These are phyloP conservation scores for Progne subis DNA, from an alignment of 2,113 vertebrate genomes.

Conservation along the genomic window DNA sequence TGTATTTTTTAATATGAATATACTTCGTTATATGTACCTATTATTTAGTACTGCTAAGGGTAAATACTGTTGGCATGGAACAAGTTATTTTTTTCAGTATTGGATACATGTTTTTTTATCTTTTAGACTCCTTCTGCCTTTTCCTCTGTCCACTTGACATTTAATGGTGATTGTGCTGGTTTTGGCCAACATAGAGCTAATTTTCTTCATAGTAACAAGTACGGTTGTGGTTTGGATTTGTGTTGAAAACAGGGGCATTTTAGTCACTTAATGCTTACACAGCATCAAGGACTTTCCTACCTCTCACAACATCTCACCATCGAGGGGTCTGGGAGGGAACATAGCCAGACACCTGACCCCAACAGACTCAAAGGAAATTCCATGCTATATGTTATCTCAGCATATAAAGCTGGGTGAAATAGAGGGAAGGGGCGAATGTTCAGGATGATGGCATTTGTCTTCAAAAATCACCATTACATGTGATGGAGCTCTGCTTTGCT, in stretches of 20 bases:
- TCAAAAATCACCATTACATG: fast-evolving
- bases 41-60: background rate
- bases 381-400: background rate
- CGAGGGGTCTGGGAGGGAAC: background rate
- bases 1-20: background rate
- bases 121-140: background rate
- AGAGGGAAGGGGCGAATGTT: background rate
- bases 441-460: background rate
- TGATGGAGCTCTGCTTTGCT: background rate
- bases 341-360: background rate
- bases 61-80: background rate
- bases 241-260: background rate
- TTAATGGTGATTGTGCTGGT: background rate
- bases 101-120: background rate
- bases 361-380: background rate
- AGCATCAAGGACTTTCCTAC: background rate
- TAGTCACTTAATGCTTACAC: background rate
- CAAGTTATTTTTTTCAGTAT: background rate
- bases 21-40: background rate
- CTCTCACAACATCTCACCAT: background rate
- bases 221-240: fast-evolving
- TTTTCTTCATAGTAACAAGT: background rate
- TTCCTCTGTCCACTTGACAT: background rate
- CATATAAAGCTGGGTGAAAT: background rate
- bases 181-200: background rate